Conservation (phyloP, 2,797 vertebrate species). For the Ceryle rudis region DNA sequence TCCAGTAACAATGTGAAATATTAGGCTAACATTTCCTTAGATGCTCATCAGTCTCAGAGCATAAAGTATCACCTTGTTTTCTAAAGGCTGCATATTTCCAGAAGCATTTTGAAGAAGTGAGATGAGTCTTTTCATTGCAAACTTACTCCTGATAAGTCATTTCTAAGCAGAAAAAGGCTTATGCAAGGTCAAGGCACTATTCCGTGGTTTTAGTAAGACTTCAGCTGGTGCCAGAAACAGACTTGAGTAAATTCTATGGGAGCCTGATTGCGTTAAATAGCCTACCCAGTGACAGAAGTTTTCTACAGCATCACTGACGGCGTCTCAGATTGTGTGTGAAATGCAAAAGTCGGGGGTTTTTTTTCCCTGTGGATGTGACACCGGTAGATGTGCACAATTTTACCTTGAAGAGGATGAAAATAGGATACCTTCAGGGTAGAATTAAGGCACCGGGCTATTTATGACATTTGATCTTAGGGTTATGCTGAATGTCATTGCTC, state of each 20-base stretch:
- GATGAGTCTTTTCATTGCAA: not conserved
- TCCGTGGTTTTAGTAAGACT: not conserved
- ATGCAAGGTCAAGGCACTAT: not conserved
- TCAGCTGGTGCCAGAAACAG: not conserved
- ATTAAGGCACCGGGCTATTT: not conserved
- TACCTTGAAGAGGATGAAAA: not conserved
- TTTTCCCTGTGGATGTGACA: not conserved
- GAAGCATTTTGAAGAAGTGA: not conserved
- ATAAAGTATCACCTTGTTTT: not conserved
- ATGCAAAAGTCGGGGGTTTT: not conserved
- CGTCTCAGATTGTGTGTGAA: not conserved
- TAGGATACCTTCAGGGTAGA: not conserved
- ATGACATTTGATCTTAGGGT: not conserved
- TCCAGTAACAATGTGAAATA: not conserved
- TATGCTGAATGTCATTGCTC: not conserved
- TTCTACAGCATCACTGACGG: not conserved
- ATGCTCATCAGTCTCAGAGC: not conserved
- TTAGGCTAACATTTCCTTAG: not conserved
- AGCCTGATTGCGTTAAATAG: not conserved
- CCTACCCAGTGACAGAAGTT: not conserved
- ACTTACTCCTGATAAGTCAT: not conserved
- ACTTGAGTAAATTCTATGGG: not conserved
- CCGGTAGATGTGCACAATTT: not conserved
- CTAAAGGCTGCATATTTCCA: not conserved
- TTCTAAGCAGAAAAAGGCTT: not conserved